phyloP scores from a whole-genome alignment of 2,113 vertebrate genomes.

The Dasypus novemcinctus region DNA sequence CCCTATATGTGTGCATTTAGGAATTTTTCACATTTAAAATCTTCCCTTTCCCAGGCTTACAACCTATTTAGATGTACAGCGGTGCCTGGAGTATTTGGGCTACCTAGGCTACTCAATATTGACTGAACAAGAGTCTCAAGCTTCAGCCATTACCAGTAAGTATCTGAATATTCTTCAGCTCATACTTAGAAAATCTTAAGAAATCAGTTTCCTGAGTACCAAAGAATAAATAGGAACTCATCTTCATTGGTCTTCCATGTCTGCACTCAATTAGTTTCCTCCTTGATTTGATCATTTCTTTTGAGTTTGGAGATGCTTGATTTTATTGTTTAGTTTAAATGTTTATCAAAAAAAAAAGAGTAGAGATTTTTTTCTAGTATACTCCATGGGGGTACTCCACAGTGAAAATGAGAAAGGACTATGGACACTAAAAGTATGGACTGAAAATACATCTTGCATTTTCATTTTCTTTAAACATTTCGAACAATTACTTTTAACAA shows the following conservation, averaged over 20 bases:
- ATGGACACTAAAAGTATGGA: not conserved
- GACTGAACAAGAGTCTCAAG: slow-evolving; percentile 97
- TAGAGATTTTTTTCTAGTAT: not conserved
- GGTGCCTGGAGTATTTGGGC: slow-evolving; percentile 96
- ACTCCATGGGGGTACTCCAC: not conserved
- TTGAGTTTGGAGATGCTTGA: not conserved
- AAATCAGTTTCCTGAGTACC: not conserved
- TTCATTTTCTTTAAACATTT: slow-evolving; percentile 54
- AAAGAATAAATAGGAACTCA: slow-evolving; percentile 33
- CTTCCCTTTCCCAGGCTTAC: slow-evolving; percentile 87
- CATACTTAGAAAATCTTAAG: not conserved
- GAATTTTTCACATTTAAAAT: slow-evolving; percentile 40
- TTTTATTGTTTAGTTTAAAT: slow-evolving; percentile 5
- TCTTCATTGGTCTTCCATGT: slow-evolving; percentile 2
- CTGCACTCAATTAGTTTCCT: not conserved
- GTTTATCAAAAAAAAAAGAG: not conserved
- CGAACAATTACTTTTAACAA: not conserved
- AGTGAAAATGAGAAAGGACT: not conserved
- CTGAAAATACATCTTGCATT: not conserved
- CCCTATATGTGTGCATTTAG: not conserved
- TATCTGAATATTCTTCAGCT: not conserved
- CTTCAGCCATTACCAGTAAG: slow-evolving; percentile 94
- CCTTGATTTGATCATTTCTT: not conserved
- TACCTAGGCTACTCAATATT: slow-evolving; percentile 98
- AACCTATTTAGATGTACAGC: slow-evolving; percentile 96